Evolutionary conservation across 2,113 vertebrate genomes (phyloP), one percentile per base, ranked within the genome.

Genomic region (Microcebus jonahi): DNA sequence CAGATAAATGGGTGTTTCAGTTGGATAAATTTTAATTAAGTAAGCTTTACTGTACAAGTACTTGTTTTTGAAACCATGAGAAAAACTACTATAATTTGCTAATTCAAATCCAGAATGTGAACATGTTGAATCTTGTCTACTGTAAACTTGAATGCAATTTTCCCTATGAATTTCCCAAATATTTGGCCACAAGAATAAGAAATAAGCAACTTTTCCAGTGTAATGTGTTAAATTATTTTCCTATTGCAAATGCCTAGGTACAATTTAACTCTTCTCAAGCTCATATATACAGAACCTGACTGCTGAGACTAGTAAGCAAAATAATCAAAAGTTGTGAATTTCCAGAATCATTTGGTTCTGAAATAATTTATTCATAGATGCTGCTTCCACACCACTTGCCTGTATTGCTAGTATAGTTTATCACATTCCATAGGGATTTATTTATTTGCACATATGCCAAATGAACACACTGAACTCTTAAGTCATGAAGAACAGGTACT

Each of bases 1-100:
- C 98, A 97, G 97, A 98, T 98, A 99, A 98, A 98, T 98, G 97
- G 95, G 97, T 34, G 97, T 98, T 98, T 98, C 98, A 98, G 97
- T 98, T 98, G 98, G 98, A 95, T 98, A 98, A 84, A 96, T 98
- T 99, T 99, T 99, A 99, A 98, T 98, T 98, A 98, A 98, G 98
- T 95, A 98, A 98, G 87, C 61, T 94, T 85, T 97, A 97, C 92
- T 95, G 34, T 95, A 97, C 31, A 88, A 95, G 61, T 97, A 95
- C 71, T 97, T 98, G 68, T 65, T 98, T 98, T 97, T 96, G 71
- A 98, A 98, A 95, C 63, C 88, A 29, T 92, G 89, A 98, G 91
- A 92, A 97, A 94, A 96, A 94, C 20, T 92, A 90, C 71, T 91
- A 12, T 96, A 89, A 91, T 93, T 95, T 97, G 14, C 81, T 97